These are phyloP conservation scores for Ernsta delagoae DNA, from an alignment of 2,888 invertebrate species.

Conservation along the genomic window DNA sequence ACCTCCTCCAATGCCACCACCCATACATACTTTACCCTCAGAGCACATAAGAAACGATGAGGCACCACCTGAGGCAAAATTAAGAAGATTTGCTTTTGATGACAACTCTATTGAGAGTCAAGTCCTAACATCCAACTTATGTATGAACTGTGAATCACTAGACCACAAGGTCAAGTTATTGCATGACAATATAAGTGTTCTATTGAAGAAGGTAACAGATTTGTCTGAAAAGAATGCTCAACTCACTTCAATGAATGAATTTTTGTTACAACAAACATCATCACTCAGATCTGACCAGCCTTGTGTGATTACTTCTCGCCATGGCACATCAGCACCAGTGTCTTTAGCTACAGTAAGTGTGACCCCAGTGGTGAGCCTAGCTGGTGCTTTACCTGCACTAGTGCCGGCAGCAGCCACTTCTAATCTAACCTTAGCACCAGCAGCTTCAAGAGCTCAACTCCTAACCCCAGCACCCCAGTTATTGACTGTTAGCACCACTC, in stretches of 20 bases:
- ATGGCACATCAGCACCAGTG: conserved; percentile 77
- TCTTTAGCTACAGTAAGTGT: conserved; percentile 80
- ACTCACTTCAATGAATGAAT: conserved; percentile 79
- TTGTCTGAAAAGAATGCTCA: conserved; percentile 77
- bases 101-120: conserved; percentile 65
- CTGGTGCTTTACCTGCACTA: conserved; percentile 72
- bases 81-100: conserved; percentile 68
- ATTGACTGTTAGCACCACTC: conserved; percentile 78
- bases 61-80: conserved; percentile 74
- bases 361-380: conserved; percentile 76
- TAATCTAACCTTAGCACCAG: conserved; percentile 72
- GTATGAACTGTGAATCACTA: conserved; percentile 69
- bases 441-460: conserved; percentile 75
- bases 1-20: conserved; percentile 54
- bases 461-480: conserved; percentile 78
- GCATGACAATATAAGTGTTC: conserved; percentile 79
- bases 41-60: conserved; percentile 67
- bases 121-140: conserved; percentile 59
- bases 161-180: conserved; percentile 75
- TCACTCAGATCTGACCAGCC: conserved; percentile 72
- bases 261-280: conserved; percentile 74
- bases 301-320: conserved; percentile 79
- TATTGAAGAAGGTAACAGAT: conserved; percentile 75
- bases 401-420: conserved; percentile 73
- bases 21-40: conserved; percentile 58